Evolutionary conservation across 2,797 vertebrate genomes (phyloP), one percentile per base, ranked within the genome.

Genomic region (Sitta carolinensis): DNA sequence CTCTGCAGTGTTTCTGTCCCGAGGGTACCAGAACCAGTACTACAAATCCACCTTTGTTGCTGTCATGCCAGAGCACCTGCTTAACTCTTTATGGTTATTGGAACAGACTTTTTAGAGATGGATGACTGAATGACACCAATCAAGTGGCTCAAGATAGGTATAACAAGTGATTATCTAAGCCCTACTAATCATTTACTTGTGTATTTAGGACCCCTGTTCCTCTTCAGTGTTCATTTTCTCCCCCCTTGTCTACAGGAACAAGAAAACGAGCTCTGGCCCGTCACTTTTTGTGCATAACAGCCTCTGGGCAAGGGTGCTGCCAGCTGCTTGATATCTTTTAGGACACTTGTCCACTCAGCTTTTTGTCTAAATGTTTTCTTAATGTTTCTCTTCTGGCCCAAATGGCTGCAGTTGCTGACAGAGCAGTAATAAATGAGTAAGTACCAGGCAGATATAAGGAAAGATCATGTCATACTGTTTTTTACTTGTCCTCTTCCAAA

Each of bases 321-420:
- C 34, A 30, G 32, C 59, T 20, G 7, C n/a, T 78, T 61, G 7
- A 3, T 64, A 32, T 69, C 73, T 91, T 81, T 50, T 58, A 66
- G 80, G 55, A 51, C 30, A 9, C 29, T 86, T 86, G 47, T 81
- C 86, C 73, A 43, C 50, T 92, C 90, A 88, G 77, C 86, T 94
- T 92, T 94, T 90, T 86, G 40, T 74, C 13, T 81, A 54, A 69
- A 40, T 51, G 15, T 86, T 91, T 93, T 94, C 85, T 89, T 94
- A 72, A 55, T 92, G 54, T 80, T 93, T 89, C 26, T 86, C 36
- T 88, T 76, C 68, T 92, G 87, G 64, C 27, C 87, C 79, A 72
- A 93, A 81, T 85, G 40, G 64, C 54, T 36, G 23, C 38, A 62
- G 78, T 16, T 70, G 89, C 89, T 95, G 94, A 94, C 75, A 63